Evolutionary conservation across 2,797 vertebrate species (phyloP).

Genomic region (Echiichthys vipera): DNA sequence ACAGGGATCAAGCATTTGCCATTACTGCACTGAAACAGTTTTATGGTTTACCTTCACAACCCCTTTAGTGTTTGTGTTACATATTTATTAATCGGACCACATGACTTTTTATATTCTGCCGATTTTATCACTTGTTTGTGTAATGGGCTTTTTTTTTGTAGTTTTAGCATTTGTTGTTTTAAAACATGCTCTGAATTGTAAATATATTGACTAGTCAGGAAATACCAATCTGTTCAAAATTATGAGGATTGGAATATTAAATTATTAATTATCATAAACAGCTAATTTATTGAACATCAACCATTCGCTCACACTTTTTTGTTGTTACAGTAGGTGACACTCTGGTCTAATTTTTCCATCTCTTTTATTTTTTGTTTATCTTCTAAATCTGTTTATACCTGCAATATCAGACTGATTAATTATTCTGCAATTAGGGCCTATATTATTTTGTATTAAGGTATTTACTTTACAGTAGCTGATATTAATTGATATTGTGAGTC

Average conservation of each 20-base stretch:
- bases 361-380: neutral
- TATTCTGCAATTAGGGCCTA: too few relatives aligned
- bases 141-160: neutral
- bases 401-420: neutral
- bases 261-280: neutral
- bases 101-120: neutral
- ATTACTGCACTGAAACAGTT: neutral
- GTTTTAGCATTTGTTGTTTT: neutral
- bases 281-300: neutral
- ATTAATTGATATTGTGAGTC: constrained; percentile 5
- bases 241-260: neutral
- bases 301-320: too few relatives aligned
- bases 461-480: neutral
- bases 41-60: neutral
- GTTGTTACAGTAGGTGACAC: neutral
- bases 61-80: neutral
- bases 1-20: neutral
- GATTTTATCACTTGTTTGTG: neutral
- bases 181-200: neutral
- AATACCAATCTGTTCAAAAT: neutral
- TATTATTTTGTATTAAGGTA: neutral
- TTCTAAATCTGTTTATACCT: neutral
- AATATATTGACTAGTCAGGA: neutral
- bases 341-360: neutral
- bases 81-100: neutral